Evolutionary conservation across 2,888 invertebrate species (phyloP), one percentile per base, ranked within the genome.

Genomic region (Drosophila lacicola): DNA sequence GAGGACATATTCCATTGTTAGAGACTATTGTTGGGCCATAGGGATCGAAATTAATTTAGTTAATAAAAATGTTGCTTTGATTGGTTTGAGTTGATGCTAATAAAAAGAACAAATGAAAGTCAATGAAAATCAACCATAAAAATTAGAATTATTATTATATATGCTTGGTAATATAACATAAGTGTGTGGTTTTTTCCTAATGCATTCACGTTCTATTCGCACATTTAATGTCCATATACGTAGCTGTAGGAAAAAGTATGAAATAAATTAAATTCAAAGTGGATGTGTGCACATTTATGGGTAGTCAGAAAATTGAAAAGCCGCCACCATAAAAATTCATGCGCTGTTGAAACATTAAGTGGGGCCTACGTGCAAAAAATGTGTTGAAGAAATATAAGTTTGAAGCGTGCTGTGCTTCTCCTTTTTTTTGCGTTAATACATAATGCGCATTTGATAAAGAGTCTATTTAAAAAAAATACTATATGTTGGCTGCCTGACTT

Each of bases 331-430:
- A 50, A 53, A 77, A 71, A 69, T 67, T 46, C 57, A 83, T 58
- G 83, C 67, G 36, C 86, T 74, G 66, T 46, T 86, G 72, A 55
- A 74, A 56, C 57, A 65, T 70, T 17, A 82, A 82, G 86, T 73
- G 63, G 47, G 58, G 46, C 29, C 41, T 49, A 60, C 39, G 10
- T n/a, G 50, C 8, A 25, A 36, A 13, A 36, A 50, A 58, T 65
- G 25, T 14, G 57, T 45, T 11, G 44, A 14, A 41, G 55, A 45
- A 54, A 54, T 60, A 58, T 61, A 64, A 73, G 61, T 54, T 46
- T 37, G 33, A 57, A 63, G 47, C 21, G n/a, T 11, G 29, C 2
- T 29, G 29, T 36, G 29, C n/a, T 41, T 51, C 56, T 39, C 25
- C 17, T 17, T 17, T 17, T 51, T 45, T 49, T 25, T 25, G 25